Evolutionary conservation across 2,113 vertebrate species (phyloP).

Genomic region (Lophius piscatorius): DNA sequence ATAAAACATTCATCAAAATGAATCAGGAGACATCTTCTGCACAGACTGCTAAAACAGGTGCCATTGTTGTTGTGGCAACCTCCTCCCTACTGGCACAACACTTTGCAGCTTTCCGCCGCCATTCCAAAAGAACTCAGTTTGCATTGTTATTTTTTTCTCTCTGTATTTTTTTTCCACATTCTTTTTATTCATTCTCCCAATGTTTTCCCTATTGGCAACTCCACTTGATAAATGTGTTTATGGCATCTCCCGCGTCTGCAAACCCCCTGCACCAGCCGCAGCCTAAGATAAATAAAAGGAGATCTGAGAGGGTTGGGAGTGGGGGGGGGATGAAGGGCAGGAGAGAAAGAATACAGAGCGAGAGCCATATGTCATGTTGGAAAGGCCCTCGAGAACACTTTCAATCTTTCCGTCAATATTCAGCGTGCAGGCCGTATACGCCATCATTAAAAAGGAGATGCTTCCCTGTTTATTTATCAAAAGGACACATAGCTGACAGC

Average conservation of each 20-base stretch:
- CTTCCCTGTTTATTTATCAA: constrained; percentile 72
- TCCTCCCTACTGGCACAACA: constrained; percentile 10
- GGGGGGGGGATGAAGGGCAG: constrained; percentile 44
- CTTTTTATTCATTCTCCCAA: constrained; percentile 41
- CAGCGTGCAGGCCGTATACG: constrained; percentile 43
- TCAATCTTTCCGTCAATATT: constrained; percentile 77
- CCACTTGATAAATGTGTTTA: constrained; percentile 66
- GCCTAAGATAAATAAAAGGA: constrained; percentile 61
- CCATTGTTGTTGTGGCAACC: constrained; percentile 42
- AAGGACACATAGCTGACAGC: constrained; percentile 62
- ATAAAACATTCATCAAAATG: constrained; percentile 68
- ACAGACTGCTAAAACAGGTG: constrained; percentile 56
- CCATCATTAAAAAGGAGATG: constrained; percentile 70
- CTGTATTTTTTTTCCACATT: constrained; percentile 50
- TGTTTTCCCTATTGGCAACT: constrained; percentile 51
- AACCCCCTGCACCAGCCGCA: constrained; percentile 35
- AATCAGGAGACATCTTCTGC: constrained; percentile 11
- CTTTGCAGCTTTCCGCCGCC: constrained; percentile 24
- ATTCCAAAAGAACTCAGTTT: not conserved
- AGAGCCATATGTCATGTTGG: constrained; percentile 66
- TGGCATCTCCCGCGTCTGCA: constrained; percentile 35
- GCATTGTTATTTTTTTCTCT: constrained; percentile 10
- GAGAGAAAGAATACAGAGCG: constrained; percentile 41
- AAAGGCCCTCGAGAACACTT: constrained; percentile 67
- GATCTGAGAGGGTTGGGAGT: constrained; percentile 15